These are phyloP conservation scores for Cremastobaeus sp. DNA, from an alignment of 2,888 invertebrate species.

Conservation along the genomic window DNA sequence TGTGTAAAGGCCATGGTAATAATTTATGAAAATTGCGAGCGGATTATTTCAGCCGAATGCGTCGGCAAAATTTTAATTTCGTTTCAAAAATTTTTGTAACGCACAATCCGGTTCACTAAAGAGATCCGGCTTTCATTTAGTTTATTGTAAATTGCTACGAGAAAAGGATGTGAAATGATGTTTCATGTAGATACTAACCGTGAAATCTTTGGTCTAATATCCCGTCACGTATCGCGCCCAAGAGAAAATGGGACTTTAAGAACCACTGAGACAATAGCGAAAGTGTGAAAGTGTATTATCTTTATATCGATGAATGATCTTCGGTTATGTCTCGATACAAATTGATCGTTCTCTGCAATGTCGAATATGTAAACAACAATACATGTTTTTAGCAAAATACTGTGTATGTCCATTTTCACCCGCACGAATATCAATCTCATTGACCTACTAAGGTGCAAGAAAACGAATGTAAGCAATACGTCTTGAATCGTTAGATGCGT, in stretches of 20 bases:
- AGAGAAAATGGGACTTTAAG: constrained; percentile 56
- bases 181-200: constrained; percentile 51
- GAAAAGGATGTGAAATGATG: constrained; percentile 53
- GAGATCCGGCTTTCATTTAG: constrained; percentile 58
- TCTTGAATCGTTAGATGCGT: constrained; percentile 32
- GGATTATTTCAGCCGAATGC: constrained; percentile 1
- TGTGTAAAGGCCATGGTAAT: constrained; percentile 35
- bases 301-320: constrained; percentile 47
- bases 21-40: constrained; percentile 16
- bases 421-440: not conserved
- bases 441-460: constrained; percentile 37
- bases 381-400: constrained; percentile 32
- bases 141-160: constrained; percentile 49
- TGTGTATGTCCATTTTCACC: constrained; percentile 25
- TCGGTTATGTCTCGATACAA: constrained; percentile 13
- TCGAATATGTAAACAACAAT: constrained; percentile 37
- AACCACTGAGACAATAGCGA: constrained; percentile 61
- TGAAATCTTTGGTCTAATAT: constrained; percentile 50
- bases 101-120: constrained; percentile 17
- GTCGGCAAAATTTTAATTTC: constrained; percentile 19
- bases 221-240: constrained; percentile 48
- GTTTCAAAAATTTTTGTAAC: constrained; percentile 8
- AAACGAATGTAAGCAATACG: constrained; percentile 56
- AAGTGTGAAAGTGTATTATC: constrained; percentile 63
- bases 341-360: constrained; percentile 29